A percentile compares a stretch with the other conserved stretches of the same genome.
Conservation (phyloP, 2,888 invertebrate species). For the Lasioglossum calceatum region DNA sequence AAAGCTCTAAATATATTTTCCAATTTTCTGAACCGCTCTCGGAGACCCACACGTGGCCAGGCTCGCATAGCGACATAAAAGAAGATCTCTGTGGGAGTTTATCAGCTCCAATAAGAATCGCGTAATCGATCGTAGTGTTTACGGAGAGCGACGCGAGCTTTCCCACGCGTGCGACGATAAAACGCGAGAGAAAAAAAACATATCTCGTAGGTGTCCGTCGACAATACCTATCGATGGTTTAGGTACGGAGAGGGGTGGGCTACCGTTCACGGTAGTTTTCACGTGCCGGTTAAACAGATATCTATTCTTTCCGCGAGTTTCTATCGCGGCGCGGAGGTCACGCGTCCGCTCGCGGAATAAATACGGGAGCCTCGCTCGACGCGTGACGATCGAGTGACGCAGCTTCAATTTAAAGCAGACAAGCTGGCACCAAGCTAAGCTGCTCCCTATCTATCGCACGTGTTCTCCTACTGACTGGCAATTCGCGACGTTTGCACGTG, state of each 20-base stretch:
- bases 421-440: constrained; percentile 49
- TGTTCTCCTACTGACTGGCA: constrained; percentile 10
- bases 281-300: neutral
- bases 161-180: neutral
- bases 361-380: constrained; percentile 12
- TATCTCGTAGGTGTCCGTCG: neutral
- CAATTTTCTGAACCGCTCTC: neutral
- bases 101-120: constrained; percentile 34
- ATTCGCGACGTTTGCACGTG: neutral
- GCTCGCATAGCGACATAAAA: neutral
- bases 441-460: constrained; percentile 38
- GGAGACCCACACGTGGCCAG: neutral
- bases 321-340: neutral
- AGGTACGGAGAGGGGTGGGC: neutral
- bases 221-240: neutral
- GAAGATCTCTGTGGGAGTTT: neutral
- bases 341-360: neutral
- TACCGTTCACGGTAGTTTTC: neutral
- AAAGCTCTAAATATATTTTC: neutral
- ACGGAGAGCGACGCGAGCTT: neutral
- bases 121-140: constrained; percentile 26
- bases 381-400: constrained; percentile 44
- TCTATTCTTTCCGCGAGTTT: neutral
- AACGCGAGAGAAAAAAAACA: neutral
- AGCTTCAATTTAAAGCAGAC: constrained; percentile 58